Evolutionary conservation across 2,797 vertebrate species (phyloP).

Genomic region (Mareca strepera): DNA sequence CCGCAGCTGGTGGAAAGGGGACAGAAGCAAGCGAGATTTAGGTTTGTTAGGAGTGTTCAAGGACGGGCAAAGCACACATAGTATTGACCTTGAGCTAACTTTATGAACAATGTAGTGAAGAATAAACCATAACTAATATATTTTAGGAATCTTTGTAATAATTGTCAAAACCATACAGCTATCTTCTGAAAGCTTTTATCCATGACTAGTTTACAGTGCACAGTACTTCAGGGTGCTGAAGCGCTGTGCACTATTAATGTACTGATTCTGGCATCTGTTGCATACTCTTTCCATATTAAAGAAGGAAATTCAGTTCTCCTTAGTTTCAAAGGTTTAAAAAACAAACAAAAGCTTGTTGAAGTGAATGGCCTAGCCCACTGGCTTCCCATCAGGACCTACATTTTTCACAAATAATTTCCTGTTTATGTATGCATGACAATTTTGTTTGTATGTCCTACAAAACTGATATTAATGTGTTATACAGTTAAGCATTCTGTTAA

Average conservation of each 20-base stretch:
- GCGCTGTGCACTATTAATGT: neutral
- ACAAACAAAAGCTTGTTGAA: neutral
- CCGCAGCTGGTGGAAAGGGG: neutral
- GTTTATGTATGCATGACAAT: neutral
- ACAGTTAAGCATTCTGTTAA: neutral
- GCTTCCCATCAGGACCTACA: neutral
- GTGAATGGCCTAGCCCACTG: neutral
- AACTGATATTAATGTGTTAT: neutral
- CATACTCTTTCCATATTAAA: neutral
- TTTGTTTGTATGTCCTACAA: neutral
- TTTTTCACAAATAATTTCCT: neutral
- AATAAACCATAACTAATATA: neutral
- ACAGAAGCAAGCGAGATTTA: neutral
- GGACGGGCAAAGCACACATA: rapidly evolving
- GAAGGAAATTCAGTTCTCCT: neutral
- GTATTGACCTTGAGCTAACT: neutral
- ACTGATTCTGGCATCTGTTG: neutral
- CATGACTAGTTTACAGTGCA: neutral
- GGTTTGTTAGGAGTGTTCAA: neutral
- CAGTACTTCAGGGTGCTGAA: neutral
- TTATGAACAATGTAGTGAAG: neutral
- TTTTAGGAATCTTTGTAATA: neutral
- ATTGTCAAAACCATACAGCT: neutral
- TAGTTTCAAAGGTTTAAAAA: neutral
- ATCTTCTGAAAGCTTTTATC: neutral